phyloP scores from a whole-genome alignment of 2,888 invertebrate species.

The Smittia aterrima region DNA sequence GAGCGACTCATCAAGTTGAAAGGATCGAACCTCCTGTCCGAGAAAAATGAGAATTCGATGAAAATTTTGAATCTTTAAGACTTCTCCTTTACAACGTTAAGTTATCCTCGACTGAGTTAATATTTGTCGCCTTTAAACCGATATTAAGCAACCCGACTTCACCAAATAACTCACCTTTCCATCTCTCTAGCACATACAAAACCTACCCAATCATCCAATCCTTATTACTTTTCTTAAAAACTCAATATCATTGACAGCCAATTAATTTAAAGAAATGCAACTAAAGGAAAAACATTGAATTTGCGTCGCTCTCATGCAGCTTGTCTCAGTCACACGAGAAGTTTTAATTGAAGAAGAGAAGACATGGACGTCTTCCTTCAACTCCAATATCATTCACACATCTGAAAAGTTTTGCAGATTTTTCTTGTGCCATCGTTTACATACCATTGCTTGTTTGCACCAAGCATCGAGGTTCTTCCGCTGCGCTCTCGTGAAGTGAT shows the following conservation, averaged over 20 bases:
- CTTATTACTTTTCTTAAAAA: no score
- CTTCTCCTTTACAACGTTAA: no score
- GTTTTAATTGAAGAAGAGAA: no score
- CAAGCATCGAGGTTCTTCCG: slow-evolving; percentile 97
- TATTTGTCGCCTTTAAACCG: no score
- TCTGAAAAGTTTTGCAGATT: not conserved
- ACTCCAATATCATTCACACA: not conserved
- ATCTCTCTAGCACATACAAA: no score
- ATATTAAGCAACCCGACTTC: no score
- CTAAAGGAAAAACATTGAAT: slow-evolving; percentile 42
- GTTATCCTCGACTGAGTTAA: no score
- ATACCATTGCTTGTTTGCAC: slow-evolving; percentile 96
- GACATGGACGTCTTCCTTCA: no score
- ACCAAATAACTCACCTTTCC: no score
- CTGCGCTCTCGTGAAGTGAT: slow-evolving; percentile 99
- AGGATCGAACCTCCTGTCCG: slow-evolving; percentile 51
- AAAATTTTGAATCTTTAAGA: slow-evolving; percentile 17
- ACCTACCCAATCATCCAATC: no score
- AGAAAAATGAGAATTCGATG: slow-evolving; percentile 36
- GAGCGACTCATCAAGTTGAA: slow-evolving; percentile 47
- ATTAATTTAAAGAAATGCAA: slow-evolving; percentile 39
- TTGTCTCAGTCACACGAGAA: slow-evolving; percentile 1
- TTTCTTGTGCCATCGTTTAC: slow-evolving; percentile 46
- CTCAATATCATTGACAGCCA: not conserved
- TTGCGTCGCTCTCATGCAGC: slow-evolving; percentile 40